These are phyloP conservation scores for Cyprinella venusta DNA, from an alignment of 2,797 vertebrate species.

Conservation along the genomic window DNA sequence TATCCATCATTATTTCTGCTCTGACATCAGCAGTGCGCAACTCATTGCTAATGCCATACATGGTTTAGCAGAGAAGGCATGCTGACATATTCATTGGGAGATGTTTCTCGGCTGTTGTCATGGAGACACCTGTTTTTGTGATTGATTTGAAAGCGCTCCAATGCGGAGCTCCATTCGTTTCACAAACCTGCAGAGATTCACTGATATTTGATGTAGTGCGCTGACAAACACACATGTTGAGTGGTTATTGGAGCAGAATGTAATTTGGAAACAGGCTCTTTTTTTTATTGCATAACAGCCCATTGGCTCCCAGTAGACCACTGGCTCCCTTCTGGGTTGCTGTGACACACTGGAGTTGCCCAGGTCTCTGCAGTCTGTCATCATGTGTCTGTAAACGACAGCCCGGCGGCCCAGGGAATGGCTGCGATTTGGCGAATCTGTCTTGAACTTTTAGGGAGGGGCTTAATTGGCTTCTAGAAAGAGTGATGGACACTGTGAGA, in stretches of 20 bases:
- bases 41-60: background rate
- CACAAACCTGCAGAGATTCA: conserved; percentile 20
- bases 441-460: conserved; percentile 25
- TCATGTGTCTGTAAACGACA: conserved; percentile 31
- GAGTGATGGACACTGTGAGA: conserved; percentile 25
- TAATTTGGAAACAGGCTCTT: conserved; percentile 34
- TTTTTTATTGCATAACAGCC: conserved; percentile 35
- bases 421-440: conserved; percentile 32
- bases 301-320: conserved; percentile 28
- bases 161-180: conserved; percentile 3
- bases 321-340: conserved; percentile 36
- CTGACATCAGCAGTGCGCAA: background rate
- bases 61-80: conserved; percentile 3
- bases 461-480: conserved; percentile 14
- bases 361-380: conserved; percentile 25
- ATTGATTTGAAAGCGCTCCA: conserved; percentile 16
- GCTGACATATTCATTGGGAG: conserved; percentile 7
- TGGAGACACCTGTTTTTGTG: conserved; percentile 21
- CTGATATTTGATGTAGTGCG: conserved; percentile 40
- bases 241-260: conserved; percentile 8
- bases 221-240: conserved; percentile 20
- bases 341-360: conserved; percentile 51
- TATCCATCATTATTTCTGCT: background rate
- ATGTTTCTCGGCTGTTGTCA: background rate
- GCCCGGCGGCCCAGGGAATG: conserved; percentile 1